Base-by-base conservation (phyloP, 2,797 vertebrate species). In the Pangasius krempfi region DNA sequence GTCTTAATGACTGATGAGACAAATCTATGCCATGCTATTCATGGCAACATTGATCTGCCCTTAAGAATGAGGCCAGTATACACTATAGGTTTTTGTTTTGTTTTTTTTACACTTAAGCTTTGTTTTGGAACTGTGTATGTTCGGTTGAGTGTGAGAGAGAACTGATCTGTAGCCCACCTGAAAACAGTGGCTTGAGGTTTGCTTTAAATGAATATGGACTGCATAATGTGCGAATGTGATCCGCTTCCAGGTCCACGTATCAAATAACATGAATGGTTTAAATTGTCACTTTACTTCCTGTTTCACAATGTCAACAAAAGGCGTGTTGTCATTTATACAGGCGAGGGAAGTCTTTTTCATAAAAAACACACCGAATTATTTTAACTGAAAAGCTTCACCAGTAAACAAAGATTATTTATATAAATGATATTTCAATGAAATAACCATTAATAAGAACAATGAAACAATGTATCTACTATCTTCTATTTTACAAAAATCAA, bases 11-110 rank as follows among this genome's bases (percentile, higher is more conserved):
- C 30, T 76, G 52, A 91, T 85, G 37, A 81, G 73, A 82, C n/a
- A 56, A 86, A 91, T 88, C 73, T 54, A 44, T 84, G 5, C 37
- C 75, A 72, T 64, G 86, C 56, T 14, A 90, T 86, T 79, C 58
- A 58, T 62, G 64, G 83, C 86, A 68, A 37, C 88, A 89, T 66
- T 70, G 66, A 64, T 44, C 86, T 85, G 86, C 79, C 84, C 84
- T 88, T 88, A 83, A 18, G 25, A 85, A 73, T 13, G 37, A 54
- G 70, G 56, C 9, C 30, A n/a, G 4, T 16, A 27, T 33, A 44
- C 60, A 85, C 2, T 87, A 37, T 66, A 85, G 33, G 1, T 27
- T 66, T 50, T n/a, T 47, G 18, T 64, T 40, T 60, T 27, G 16
- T 64, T 40, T 60, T 27, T 81, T 5, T n/a, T 18, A n/a, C 44